Percentiles rank a stretch among this genome's conserved stretches.
Evolutionary conservation across 2,113 vertebrate genomes (phyloP).

Genomic region (Cyprinodon variegatus): DNA sequence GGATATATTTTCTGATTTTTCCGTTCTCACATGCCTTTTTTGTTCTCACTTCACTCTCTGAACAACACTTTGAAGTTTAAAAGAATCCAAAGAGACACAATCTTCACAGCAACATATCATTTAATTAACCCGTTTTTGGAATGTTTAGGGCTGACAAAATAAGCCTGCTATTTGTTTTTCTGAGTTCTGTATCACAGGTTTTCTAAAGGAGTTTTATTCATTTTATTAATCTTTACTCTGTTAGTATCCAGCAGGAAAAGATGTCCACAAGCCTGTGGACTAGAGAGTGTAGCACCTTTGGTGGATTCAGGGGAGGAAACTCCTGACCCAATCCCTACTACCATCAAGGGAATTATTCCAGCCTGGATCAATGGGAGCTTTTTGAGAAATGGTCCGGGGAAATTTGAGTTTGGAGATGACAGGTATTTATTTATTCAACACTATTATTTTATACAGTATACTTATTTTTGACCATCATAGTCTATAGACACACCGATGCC

Average conservation of each 20-base stretch:
- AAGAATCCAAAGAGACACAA: slow-evolving; percentile 2
- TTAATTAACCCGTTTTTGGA: background rate
- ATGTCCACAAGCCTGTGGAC: slow-evolving; percentile 65
- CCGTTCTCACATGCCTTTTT: background rate
- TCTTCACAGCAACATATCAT: slow-evolving; percentile 1
- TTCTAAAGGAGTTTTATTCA: background rate
- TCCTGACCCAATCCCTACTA: slow-evolving; percentile 76
- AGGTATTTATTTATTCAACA: slow-evolving; percentile 66
- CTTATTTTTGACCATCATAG: background rate
- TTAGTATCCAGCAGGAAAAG: slow-evolving; percentile 62
- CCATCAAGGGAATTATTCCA: slow-evolving; percentile 82
- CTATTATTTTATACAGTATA: background rate
- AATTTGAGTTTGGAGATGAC: slow-evolving; percentile 91
- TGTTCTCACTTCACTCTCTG: background rate
- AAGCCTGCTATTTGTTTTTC: too few species aligned
- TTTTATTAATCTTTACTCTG: background rate
- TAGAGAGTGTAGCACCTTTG: slow-evolving; percentile 81
- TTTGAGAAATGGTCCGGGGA: slow-evolving; percentile 90
- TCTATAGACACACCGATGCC: background rate
- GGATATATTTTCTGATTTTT: background rate
- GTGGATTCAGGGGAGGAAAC: slow-evolving; percentile 83
- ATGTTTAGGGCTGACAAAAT: background rate
- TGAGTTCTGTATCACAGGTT: background rate
- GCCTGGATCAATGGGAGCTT: slow-evolving; percentile 88
- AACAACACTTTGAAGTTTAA: slow-evolving; percentile 11